Percentiles rank a stretch among this genome's conserved stretches.
Evolutionary conservation across 2,888 invertebrate genomes (phyloP).

Genomic region (Pheosia gnoma): DNA sequence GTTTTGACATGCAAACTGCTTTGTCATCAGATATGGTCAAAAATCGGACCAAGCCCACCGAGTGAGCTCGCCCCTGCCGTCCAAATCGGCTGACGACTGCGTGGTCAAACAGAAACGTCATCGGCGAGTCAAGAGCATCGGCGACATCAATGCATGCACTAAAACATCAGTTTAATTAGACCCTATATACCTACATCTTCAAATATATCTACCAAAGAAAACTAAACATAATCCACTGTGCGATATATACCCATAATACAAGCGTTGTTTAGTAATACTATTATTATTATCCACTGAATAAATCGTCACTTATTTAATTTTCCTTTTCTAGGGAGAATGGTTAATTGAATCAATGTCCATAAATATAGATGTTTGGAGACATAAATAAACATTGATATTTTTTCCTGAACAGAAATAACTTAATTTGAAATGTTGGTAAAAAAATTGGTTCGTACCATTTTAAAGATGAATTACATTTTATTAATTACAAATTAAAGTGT

Average conservation of each 20-base stretch:
- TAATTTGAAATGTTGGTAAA: too few species aligned
- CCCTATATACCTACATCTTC: not conserved
- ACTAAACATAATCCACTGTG: not conserved
- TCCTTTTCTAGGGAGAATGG: too few species aligned
- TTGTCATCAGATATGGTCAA: constrained; percentile 65
- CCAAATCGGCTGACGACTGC: constrained; percentile 74
- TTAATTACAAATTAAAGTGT: not conserved
- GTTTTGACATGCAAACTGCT: not conserved
- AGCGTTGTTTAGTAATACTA: too few species aligned
- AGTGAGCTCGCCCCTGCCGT: constrained; percentile 78
- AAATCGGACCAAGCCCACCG: constrained; percentile 75
- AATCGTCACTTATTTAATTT: too few species aligned
- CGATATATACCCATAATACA: too few species aligned
- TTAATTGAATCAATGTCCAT: too few species aligned
- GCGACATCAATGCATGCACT: constrained; percentile 87
- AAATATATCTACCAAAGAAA: not conserved
- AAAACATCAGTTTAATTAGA: constrained; percentile 68
- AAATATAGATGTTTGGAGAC: too few species aligned
- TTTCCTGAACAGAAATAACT: too few species aligned
- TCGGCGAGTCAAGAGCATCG: constrained; percentile 88
- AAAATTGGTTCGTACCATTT: too few species aligned
- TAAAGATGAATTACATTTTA: too few species aligned
- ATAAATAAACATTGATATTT: too few species aligned
- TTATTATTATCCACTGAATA: too few species aligned
- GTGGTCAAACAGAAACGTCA: constrained; percentile 82